phyloP scores from a whole-genome alignment of 2,797 vertebrate genomes.

The Sebastes hubbsi region DNA sequence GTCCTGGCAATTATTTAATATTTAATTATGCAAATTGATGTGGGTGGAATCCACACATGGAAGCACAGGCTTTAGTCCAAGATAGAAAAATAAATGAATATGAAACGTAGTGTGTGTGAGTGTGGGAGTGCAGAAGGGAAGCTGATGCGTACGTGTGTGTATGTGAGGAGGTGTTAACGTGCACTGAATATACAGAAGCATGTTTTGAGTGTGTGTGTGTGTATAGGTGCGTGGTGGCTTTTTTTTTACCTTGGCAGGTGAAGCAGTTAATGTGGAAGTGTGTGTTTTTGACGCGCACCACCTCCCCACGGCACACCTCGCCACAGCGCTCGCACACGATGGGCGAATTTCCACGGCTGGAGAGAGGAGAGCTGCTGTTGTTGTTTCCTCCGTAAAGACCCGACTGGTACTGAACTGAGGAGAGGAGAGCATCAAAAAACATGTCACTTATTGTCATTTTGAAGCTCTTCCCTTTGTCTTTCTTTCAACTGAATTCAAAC shows the following conservation, averaged over 20 bases:
- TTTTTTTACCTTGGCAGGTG: constrained; percentile 92
- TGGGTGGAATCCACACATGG: constrained; percentile 42
- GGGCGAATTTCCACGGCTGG: constrained; percentile 74
- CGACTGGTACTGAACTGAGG: constrained; percentile 68
- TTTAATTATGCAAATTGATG: constrained; percentile 52
- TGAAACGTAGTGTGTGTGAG: neutral
- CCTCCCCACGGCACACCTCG: constrained; percentile 93
- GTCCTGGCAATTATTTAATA: constrained; percentile 56
- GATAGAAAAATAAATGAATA: constrained; percentile 20
- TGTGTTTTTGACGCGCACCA: constrained; percentile 94
- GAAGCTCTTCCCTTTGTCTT: neutral
- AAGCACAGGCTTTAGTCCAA: constrained; percentile 7
- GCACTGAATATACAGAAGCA: neutral
- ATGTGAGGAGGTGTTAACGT: neutral
- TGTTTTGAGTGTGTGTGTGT: neutral
- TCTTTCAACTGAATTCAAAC: neutral
- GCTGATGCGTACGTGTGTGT: neutral
- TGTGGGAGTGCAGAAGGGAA: neutral
- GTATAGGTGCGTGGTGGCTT: neutral
- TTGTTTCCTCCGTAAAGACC: constrained; percentile 69
- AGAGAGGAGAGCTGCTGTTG: constrained; percentile 66
- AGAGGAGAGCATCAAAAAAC: constrained; percentile 26
- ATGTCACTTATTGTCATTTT: constrained; percentile 9
- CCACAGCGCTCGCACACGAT: constrained; percentile 93
- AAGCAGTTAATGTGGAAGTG: constrained; percentile 97